Evolutionary conservation across 2,888 invertebrate genomes (phyloP).

Genomic region (Onthophagus sagittarius): DNA sequence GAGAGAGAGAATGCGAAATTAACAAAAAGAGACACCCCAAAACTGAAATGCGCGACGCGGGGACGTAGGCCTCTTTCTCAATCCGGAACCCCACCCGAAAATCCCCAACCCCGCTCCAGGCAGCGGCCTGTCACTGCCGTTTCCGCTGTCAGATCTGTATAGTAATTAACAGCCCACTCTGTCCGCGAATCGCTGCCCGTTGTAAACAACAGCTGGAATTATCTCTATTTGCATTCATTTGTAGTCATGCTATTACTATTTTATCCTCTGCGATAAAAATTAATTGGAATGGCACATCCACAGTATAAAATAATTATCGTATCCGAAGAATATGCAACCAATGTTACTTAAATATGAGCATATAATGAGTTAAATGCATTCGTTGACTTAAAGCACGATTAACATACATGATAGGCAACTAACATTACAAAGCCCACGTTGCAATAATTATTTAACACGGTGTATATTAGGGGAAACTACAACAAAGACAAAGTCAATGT

Average conservation of each 20-base stretch:
- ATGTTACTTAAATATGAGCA: no score
- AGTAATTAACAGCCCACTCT: constrained; percentile 7
- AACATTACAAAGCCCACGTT: no score
- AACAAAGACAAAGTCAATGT: no score
- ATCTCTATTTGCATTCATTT: constrained; percentile 1
- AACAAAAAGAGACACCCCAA: not conserved
- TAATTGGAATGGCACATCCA: not conserved
- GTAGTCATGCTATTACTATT: not conserved
- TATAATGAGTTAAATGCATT: no score
- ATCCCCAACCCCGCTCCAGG: constrained; percentile 8
- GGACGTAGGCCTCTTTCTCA: not conserved
- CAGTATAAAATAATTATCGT: no score
- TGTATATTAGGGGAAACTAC: no score
- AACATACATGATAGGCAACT: no score
- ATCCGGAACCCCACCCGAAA: not conserved
- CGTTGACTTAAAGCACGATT: no score
- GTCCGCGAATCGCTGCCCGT: not conserved
- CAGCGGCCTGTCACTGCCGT: constrained; percentile 10
- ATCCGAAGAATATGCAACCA: no score
- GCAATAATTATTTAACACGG: no score
- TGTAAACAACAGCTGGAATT: constrained; percentile 5
- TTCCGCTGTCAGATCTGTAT: constrained; percentile 3
- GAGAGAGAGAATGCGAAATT: not conserved
- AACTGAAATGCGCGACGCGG: not conserved
- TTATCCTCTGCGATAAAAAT: not conserved